Percentiles rank a stretch among this genome's conserved stretches.
phyloP scores from a whole-genome alignment of 2,797 vertebrate genomes.

The Gallinago nigripennis region DNA sequence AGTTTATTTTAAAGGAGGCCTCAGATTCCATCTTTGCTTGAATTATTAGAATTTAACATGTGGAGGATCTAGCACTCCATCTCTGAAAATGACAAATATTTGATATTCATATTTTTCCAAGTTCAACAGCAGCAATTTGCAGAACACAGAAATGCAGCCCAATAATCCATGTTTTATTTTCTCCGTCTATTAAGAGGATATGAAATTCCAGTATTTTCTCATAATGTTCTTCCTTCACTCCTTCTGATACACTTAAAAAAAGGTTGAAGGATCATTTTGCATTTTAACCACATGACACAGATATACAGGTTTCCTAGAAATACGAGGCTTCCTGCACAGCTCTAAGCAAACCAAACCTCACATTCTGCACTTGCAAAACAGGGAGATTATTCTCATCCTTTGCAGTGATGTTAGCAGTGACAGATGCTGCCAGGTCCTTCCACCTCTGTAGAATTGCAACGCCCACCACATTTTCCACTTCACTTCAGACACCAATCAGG shows the following conservation, averaged over 20 bases:
- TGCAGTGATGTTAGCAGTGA: neutral
- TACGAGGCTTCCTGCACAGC: neutral
- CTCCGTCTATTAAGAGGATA: neutral
- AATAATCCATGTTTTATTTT: slow-evolving; percentile 24
- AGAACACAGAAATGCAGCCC: neutral
- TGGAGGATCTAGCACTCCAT: neutral
- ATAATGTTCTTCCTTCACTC: neutral
- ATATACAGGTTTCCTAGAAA: neutral
- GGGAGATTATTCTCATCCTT: neutral
- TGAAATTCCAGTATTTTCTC: slow-evolving; percentile 25
- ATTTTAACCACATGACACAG: neutral
- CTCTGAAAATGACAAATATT: neutral
- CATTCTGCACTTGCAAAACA: neutral
- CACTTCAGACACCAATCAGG: neutral
- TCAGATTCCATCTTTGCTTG: neutral
- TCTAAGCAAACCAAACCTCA: neutral
- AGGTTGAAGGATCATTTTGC: neutral
- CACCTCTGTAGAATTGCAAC: neutral
- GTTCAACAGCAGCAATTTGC: slow-evolving; percentile 11
- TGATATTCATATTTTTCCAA: neutral
- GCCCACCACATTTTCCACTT: neutral
- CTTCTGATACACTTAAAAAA: neutral
- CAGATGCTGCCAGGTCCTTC: neutral
- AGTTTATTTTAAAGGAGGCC: neutral
- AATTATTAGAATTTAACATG: slow-evolving; percentile 8